Base-by-base conservation (phyloP, 1,140 invertebrate species). In the Drosophila carrolli region DNA sequence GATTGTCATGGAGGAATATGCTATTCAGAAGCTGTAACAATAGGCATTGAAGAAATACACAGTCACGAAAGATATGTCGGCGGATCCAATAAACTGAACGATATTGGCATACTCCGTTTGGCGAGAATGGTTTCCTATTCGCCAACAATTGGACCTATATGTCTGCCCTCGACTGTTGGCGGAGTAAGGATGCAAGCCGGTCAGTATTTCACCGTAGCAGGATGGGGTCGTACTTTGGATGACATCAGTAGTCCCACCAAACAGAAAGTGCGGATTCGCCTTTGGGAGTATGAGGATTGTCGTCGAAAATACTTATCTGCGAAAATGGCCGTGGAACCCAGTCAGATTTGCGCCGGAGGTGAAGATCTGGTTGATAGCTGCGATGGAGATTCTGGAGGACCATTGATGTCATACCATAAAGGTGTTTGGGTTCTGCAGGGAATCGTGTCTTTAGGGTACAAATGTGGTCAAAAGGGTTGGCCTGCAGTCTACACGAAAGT, bases 381-480 rank as follows among this genome's bases (percentile, higher is more conserved):
- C 56, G 93, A 93, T 0, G 95, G 95, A 0, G 95, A 96, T 61
- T 96, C 96, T 0, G 96, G 96, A 9, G 96, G 96, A 11, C 94
- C 93, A 0, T 35, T 94, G 13, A 93, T 94, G 93, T 92, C 92
- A 29, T 91, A 93, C 55, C 81, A 90, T 0, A 78, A 80, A 4
- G 92, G 63, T 60, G 78, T 91, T 72, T 94, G 93, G 93, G 77
- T 94, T 4, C 93, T 94, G 1, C 90, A 94, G 57, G 94, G 94
- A 37, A 72, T 94, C 8, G 93, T 94, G 2, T 94, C 94, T 1
- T 94, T 94, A 61, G 94, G 94, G 1, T 83, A 76, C 65, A 63
- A 93, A 81, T 91, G 94, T 90, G 61, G 91, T 55, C 46, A 92
- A 38, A 57, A 83, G 48, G 60, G 93, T 6, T 92, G 92, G 51